These are phyloP conservation scores for Rhinichthys klamathensis DNA, from an alignment of 2,113 vertebrate genomes.

Conservation along the genomic window DNA sequence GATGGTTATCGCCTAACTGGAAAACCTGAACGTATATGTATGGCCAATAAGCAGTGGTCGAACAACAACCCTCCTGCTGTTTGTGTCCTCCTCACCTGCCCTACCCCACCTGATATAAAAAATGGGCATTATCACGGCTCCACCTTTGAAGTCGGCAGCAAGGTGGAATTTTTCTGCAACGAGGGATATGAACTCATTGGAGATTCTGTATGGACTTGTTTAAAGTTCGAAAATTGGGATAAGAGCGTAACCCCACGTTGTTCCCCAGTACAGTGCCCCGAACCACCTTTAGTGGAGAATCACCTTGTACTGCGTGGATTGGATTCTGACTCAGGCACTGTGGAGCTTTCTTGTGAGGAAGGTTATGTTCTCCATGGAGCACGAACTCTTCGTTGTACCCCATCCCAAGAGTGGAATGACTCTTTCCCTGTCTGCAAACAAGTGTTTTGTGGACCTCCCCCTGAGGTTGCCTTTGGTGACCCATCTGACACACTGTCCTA, in stretches of 20 bases:
- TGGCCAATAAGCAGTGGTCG: slow-evolving; percentile 93
- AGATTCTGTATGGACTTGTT: slow-evolving; percentile 87
- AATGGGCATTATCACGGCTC: slow-evolving; percentile 83
- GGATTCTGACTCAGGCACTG: slow-evolving; percentile 79
- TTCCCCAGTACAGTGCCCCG: slow-evolving; percentile 87
- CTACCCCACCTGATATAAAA: slow-evolving; percentile 81
- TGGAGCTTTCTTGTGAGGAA: slow-evolving; percentile 89
- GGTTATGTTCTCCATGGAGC: slow-evolving; percentile 87
- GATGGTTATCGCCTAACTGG: slow-evolving; percentile 84
- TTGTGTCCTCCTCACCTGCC: slow-evolving; percentile 88
- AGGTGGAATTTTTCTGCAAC: slow-evolving; percentile 87
- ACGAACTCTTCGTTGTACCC: slow-evolving; percentile 83
- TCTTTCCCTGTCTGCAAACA: slow-evolving; percentile 90
- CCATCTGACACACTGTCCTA: slow-evolving; percentile 73
- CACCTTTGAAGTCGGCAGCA: slow-evolving; percentile 86
- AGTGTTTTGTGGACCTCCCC: slow-evolving; percentile 84
- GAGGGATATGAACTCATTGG: slow-evolving; percentile 90
- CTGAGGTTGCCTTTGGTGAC: slow-evolving; percentile 86
- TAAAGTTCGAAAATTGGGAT: slow-evolving; percentile 90
- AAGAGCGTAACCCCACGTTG: slow-evolving; percentile 82
- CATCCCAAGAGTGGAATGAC: slow-evolving; percentile 89
- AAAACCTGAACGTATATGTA: slow-evolving; percentile 82
- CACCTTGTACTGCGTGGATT: slow-evolving; percentile 86
- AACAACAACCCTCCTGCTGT: slow-evolving; percentile 79
- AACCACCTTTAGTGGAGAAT: slow-evolving; percentile 88